Evolutionary conservation across 2,113 vertebrate genomes (phyloP).

Genomic region (Alligator mississippiensis): DNA sequence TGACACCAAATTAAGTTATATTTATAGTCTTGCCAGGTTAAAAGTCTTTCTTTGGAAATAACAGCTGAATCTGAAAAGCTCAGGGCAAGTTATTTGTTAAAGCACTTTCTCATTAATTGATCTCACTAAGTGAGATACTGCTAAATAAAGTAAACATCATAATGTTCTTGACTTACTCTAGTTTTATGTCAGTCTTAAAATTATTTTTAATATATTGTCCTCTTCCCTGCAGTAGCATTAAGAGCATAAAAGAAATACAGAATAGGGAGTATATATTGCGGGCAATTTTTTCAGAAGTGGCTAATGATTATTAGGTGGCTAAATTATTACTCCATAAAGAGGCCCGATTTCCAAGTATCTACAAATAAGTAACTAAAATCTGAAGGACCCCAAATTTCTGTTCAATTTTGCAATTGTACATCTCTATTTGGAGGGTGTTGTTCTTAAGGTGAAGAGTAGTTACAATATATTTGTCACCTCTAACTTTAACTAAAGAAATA

Average conservation of each 20-base stretch:
- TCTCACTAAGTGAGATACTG: neutral
- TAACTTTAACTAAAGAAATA: neutral
- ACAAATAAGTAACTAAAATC: neutral
- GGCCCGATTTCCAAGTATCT: neutral
- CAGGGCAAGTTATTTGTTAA: neutral
- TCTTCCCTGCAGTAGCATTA: neutral
- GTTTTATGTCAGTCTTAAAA: neutral
- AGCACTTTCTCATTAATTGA: neutral
- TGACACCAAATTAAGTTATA: neutral
- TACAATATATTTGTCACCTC: neutral
- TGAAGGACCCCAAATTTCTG: neutral
- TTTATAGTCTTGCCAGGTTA: no score
- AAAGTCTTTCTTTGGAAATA: neutral
- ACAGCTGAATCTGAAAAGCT: neutral
- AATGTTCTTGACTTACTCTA: no score
- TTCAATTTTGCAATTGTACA: neutral
- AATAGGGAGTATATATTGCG: neutral
- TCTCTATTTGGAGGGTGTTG: neutral
- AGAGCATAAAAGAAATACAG: neutral
- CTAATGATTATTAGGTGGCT: neutral
- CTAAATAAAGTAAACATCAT: neutral
- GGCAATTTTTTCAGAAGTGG: accelerated
- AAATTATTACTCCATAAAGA: neutral
- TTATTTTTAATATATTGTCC: neutral
- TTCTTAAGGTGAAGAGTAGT: neutral